Evolutionary conservation across 2,888 invertebrate genomes (phyloP), one percentile per base, ranked within the genome.

Genomic region (Caenorhabditis afra): DNA sequence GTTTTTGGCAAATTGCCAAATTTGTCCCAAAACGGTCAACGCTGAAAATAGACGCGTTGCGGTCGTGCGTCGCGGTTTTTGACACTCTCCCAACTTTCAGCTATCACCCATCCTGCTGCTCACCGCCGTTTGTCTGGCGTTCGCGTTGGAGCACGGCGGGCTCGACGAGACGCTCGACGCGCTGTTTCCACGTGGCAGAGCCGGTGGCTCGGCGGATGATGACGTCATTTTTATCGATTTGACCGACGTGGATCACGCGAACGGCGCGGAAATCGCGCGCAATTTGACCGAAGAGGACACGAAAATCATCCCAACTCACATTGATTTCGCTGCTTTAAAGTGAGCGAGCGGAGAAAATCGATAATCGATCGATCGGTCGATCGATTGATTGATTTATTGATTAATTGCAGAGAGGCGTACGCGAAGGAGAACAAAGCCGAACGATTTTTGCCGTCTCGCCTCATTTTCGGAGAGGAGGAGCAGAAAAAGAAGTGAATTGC

Each of bases 351-450:
- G 29, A 29, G 41, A 41, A 59, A 59, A 53, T 12, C 10, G 4
- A n/a, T n/a, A n/a, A n/a, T n/a, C n/a, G n/a, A n/a, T n/a, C n/a
- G n/a, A n/a, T n/a, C n/a, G n/a, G n/a, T n/a, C n/a, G n/a, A n/a
- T n/a, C n/a, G n/a, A n/a, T n/a, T n/a, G n/a, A n/a, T n/a, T n/a
- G n/a, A n/a, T n/a, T n/a, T n/a, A n/a, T n/a, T n/a, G n/a, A n/a
- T n/a, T n/a, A 29, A 8, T 71, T 77, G 22, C 61, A 79, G 73
- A 67, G 73, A 79, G 50, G 61, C 67, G 8, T 79, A 79, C 45
- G 79, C 79, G 10, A 79, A 79, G 57, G 79, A 79, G 52, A 79
- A 73, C 52, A 79, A 79, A 44, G 73, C 67, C 22, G 79, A 79
- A 41, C 47, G 79, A 23, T 79, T 79, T 18, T 44, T 78, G 18